A percentile compares a stretch with the other conserved stretches of the same genome.
Evolutionary conservation across 1,140 invertebrate species (phyloP).

Genomic region (Apis mellifera): DNA sequence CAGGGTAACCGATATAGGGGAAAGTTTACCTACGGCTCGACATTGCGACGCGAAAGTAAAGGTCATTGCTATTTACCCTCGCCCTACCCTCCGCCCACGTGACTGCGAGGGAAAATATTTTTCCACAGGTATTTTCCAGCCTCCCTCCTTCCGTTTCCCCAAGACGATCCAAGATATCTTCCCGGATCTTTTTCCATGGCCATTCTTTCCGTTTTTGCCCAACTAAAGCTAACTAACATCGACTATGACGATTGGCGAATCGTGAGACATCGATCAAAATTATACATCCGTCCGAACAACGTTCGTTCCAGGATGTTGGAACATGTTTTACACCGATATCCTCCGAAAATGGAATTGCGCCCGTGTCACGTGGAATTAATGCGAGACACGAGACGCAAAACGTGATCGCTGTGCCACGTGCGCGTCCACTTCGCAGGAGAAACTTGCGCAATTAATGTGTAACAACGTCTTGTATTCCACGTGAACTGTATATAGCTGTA

Average conservation of each 20-base stretch:
- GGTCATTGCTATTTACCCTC: conserved; percentile 64
- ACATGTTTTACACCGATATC: not conserved
- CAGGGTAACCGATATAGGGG: conserved; percentile 43
- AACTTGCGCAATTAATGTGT: conserved; percentile 52
- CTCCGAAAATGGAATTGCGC: not conserved
- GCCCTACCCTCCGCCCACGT: conserved; percentile 21
- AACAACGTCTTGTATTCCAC: conserved; percentile 47
- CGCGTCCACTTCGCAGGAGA: conserved; percentile 3
- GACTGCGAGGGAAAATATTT: conserved; percentile 48
- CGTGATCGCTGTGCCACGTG: conserved; percentile 54
- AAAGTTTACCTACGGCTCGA: conserved; percentile 60
- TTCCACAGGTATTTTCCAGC: conserved; percentile 33
- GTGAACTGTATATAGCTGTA: not conserved
- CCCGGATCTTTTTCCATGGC: not conserved
- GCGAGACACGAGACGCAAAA: conserved; percentile 39
- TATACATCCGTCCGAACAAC: not conserved
- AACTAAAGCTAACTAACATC: not conserved
- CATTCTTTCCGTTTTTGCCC: not conserved
- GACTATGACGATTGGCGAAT: no score
- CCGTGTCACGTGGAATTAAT: conserved; percentile 35
- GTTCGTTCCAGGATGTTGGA: not conserved
- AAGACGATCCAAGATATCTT: conserved; percentile 2
- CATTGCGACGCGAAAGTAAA: conserved; percentile 59
- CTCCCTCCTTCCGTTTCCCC: not conserved
- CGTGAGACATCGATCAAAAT: not conserved